Conservation (phyloP, 2,888 invertebrate genomes). For the Elegia similella region DNA sequence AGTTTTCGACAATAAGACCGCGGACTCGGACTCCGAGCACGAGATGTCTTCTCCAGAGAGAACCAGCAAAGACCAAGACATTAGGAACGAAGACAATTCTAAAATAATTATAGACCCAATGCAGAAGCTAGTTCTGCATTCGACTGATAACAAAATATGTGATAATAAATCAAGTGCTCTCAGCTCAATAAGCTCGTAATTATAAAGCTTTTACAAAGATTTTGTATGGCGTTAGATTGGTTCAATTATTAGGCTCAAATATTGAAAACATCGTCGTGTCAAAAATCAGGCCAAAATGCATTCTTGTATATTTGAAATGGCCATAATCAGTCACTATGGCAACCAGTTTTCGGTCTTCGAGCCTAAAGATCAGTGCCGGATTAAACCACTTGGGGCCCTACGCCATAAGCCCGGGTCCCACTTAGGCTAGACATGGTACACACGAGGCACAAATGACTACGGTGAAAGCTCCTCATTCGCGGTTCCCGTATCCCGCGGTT, state of each 20-base stretch:
- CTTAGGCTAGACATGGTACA: no score
- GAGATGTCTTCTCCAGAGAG: not conserved
- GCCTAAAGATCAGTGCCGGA: not conserved
- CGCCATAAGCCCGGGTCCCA: no score
- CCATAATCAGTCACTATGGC: no score
- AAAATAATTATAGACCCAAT: constrained; percentile 77
- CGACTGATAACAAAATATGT: constrained; percentile 80
- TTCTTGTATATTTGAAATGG: no score
- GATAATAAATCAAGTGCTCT: constrained; percentile 77
- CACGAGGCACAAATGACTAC: no score
- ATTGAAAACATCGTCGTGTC: not conserved
- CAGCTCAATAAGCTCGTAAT: constrained; percentile 75
- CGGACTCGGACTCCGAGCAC: constrained; percentile 31
- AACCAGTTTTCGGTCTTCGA: not conserved
- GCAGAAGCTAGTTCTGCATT: constrained; percentile 77
- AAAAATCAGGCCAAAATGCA: not conserved
- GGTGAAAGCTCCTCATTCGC: no score
- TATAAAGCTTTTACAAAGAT: constrained; percentile 60
- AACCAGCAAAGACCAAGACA: constrained; percentile 28
- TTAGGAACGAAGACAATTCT: constrained; percentile 59
- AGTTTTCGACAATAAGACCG: constrained; percentile 70
- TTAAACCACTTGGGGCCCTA: no score
- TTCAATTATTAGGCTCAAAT: not conserved
- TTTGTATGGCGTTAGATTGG: constrained; percentile 52
- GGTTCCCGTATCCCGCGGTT: no score